Conservation (phyloP, 2,113 vertebrate genomes). For the Oncorhynchus kisutch region DNA sequence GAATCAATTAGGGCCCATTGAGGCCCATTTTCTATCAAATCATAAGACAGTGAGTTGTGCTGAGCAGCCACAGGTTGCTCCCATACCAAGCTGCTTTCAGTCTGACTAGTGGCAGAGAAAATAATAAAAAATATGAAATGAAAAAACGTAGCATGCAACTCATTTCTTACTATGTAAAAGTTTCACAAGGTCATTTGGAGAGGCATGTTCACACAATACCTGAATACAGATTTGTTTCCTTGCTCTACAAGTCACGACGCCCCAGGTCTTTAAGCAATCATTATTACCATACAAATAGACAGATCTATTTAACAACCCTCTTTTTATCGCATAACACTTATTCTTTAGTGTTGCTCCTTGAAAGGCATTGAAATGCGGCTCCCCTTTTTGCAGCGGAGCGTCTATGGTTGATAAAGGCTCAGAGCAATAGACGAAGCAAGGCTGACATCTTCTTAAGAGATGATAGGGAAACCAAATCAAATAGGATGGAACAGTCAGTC, state of each 20-base stretch:
- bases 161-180: conserved; percentile 76
- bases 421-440: conserved; percentile 80
- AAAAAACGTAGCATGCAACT: conserved; percentile 41
- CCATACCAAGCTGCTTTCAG: conserved; percentile 12
- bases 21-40: not conserved
- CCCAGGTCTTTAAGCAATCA: conserved; percentile 77
- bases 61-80: not conserved
- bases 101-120: conserved; percentile 22
- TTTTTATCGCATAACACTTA: conserved; percentile 81
- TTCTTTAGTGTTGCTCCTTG: conserved; percentile 76
- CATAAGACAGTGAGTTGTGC: not conserved
- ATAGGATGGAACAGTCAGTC: conserved; percentile 82
- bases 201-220: conserved; percentile 66
- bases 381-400: conserved; percentile 60
- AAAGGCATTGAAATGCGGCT: conserved; percentile 76
- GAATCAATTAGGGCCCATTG: too few species aligned
- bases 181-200: conserved; percentile 77
- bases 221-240: conserved; percentile 76
- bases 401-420: conserved; percentile 79
- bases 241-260: conserved; percentile 73
- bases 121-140: conserved; percentile 25
- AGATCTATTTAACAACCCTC: conserved; percentile 83
- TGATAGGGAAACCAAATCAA: conserved; percentile 80
- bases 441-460: conserved; percentile 86
- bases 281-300: conserved; percentile 87